phyloP scores from a whole-genome alignment of 2,797 vertebrate species.

The Rhabdomys pumilio region DNA sequence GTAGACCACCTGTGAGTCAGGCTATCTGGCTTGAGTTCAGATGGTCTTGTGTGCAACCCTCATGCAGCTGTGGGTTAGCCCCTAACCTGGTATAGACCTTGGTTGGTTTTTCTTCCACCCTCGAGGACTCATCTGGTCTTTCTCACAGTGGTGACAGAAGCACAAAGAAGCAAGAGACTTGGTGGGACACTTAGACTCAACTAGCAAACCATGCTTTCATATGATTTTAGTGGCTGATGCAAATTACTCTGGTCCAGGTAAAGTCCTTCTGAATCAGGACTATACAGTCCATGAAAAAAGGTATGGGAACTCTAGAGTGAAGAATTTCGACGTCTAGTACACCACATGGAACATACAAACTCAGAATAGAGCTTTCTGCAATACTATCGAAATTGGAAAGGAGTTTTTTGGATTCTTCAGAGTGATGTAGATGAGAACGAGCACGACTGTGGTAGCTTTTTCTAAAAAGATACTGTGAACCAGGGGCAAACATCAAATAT shows the following conservation, averaged over 20 bases:
- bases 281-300: neutral
- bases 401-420: neutral
- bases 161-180: neutral
- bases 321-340: neutral
- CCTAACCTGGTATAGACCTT: neutral
- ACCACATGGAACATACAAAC: neutral
- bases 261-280: neutral
- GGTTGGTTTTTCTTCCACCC: neutral
- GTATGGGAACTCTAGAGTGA: neutral
- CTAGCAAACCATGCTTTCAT: neutral
- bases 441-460: neutral
- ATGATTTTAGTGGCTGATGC: neutral
- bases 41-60: neutral
- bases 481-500: neutral
- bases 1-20: neutral
- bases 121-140: neutral
- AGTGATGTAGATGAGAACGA: neutral
- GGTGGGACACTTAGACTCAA: neutral
- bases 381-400: neutral
- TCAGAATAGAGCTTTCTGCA: neutral
- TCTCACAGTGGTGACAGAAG: neutral
- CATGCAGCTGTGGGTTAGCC: neutral
- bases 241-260: neutral
- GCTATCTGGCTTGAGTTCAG: neutral
- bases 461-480: slow-evolving; percentile 12